phyloP scores from a whole-genome alignment of 1,140 invertebrate genomes.

The Phymorhynchus buccinoides region DNA sequence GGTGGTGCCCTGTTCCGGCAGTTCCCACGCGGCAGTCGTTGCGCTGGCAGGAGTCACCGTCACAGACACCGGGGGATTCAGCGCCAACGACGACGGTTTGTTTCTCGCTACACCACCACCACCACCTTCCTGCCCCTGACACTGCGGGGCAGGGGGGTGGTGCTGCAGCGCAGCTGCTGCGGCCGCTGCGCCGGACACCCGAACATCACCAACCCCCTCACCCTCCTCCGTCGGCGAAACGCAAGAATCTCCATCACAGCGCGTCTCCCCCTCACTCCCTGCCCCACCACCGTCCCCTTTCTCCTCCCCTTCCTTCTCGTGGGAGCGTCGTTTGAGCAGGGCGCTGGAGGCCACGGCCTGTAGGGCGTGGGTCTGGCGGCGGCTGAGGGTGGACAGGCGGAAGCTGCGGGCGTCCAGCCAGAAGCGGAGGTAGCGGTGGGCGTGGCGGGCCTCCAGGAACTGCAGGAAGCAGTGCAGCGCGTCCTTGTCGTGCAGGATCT shows the following conservation, averaged over 20 bases:
- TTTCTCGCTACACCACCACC: background rate
- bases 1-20: background rate
- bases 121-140: background rate
- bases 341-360: conserved; percentile 57
- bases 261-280: background rate
- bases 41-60: background rate
- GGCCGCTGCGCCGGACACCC: too few relatives aligned
- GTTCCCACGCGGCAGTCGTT: background rate
- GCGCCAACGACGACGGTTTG: conserved; percentile 3
- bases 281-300: background rate
- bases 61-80: background rate
- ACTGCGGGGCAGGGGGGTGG: too few relatives aligned
- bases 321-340: conserved; percentile 41
- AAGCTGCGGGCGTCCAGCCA: conserved; percentile 84
- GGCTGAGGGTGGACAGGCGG: conserved; percentile 66
- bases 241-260: too few relatives aligned
- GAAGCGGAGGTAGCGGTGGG: conserved; percentile 79
- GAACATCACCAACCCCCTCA: background rate
- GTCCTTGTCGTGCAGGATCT: conserved; percentile 81
- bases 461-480: conserved; percentile 84
- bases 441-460: conserved; percentile 80
- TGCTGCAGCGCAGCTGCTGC: too few relatives aligned
- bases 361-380: conserved; percentile 62
- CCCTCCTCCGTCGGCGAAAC: background rate
- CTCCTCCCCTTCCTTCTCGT: background rate